Evolutionary conservation across 1,140 invertebrate genomes (phyloP), one percentile per base, ranked within the genome.

Genomic region (Hylaeus anthracinus): DNA sequence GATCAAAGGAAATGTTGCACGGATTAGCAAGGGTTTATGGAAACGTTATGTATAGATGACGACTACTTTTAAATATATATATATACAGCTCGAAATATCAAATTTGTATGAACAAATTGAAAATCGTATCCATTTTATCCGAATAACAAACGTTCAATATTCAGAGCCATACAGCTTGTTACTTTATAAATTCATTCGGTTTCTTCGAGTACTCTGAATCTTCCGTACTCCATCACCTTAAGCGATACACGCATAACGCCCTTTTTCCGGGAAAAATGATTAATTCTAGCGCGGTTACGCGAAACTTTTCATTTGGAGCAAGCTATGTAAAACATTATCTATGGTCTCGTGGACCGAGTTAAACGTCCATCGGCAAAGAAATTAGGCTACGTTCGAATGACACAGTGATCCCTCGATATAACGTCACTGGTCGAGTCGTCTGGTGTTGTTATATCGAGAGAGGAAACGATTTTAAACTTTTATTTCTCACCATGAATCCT

Each of bases 101-200:
- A 10, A 14, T 1, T 10, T 45, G 6, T 8, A 58, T 14, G 43
- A 72, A 72, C 43, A 51, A 64, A 58, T 67, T 5, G 43, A 58
- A 69, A 51, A 10, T 51, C 26, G 37, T 72, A 72, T 79, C 63
- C 58, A 69, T 63, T 71, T 61, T 3, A 55, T 48, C 39, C 72
- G 55, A 43, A 72, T 64, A 53, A 43, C 60, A 51, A 55, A 37
- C 15, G 10, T 79, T 64, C 26, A 26, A 26, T 65, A 55, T 37
- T 63, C 37, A 48, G 39, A 65, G 58, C 39, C 56, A 15, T 72
- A 43, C 37, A 58, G 14, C 2, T 41, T n/a, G n/a, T 51, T 10
- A 12, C 1, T 60, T 71, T 51, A 48, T 70, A 61, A 70, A 69
- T 71, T 51, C 37, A 14, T 39, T 60, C 45, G 37, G 39, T 51